phyloP scores from a whole-genome alignment of 2,113 vertebrate species.

The Burhinus bistriatus region DNA sequence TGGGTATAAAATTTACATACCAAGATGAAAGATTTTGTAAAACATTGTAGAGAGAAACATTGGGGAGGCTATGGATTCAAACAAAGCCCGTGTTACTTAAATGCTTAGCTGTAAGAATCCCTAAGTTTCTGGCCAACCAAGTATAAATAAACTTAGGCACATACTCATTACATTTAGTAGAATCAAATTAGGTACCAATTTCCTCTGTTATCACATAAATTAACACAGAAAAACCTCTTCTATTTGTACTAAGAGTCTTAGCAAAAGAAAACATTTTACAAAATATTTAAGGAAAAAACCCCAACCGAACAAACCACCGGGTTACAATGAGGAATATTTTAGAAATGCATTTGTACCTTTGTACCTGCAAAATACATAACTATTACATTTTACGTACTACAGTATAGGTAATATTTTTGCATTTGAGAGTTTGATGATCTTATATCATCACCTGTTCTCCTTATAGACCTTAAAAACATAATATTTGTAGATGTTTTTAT shows the following conservation, averaged over 20 bases:
- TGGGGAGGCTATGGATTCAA: neutral
- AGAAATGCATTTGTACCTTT: neutral
- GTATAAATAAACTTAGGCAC: neutral
- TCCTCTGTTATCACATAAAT: neutral
- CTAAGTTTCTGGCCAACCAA: neutral
- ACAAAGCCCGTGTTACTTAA: neutral
- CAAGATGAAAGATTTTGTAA: neutral
- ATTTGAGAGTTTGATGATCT: neutral
- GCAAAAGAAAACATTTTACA: neutral
- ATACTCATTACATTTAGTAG: neutral
- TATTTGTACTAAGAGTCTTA: neutral
- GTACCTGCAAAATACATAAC: neutral
- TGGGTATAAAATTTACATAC: neutral
- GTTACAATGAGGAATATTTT: neutral
- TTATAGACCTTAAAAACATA: neutral
- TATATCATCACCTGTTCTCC: neutral
- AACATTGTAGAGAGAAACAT: neutral
- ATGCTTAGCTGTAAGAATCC: neutral
- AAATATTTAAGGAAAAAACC: neutral
- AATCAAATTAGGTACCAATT: neutral
- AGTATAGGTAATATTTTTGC: neutral
- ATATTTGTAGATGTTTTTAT: neutral
- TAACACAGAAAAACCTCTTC: neutral
- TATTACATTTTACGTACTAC: neutral
- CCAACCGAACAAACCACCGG: neutral